Percentiles rank a stretch among this genome's conserved stretches.
These are phyloP conservation scores for Acropora tenuis DNA, from an alignment of 64 coral and sea anemone species.

Conservation along the genomic window DNA sequence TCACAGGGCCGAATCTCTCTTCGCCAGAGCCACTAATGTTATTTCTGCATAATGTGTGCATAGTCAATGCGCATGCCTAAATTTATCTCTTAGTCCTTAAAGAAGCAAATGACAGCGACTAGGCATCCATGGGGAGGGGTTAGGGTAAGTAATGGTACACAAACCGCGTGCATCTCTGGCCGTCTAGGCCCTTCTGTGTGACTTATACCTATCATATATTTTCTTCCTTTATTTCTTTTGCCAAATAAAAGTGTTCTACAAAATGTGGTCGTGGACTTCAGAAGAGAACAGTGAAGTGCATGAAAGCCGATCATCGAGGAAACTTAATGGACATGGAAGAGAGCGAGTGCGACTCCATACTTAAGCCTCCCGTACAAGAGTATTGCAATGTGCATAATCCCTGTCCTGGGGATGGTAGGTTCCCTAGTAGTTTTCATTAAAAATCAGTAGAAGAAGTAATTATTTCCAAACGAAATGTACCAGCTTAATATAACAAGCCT, in stretches of 20 bases:
- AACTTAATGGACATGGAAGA: slow-evolving; percentile 80
- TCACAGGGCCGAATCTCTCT: too few relatives aligned
- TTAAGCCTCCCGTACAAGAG: slow-evolving; percentile 80
- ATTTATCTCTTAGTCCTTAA: too few relatives aligned
- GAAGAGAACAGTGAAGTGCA: slow-evolving; percentile 82
- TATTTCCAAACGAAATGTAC: not conserved
- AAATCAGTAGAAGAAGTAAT: not conserved
- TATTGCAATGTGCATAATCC: slow-evolving; percentile 98
- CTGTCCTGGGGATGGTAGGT: slow-evolving; percentile 93
- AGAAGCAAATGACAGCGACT: too few relatives aligned
- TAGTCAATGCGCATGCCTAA: too few relatives aligned
- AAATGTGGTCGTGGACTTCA: slow-evolving; percentile 92
- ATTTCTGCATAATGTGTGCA: too few relatives aligned
- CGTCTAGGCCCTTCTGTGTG: too few relatives aligned
- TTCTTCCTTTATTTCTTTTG: not conserved
- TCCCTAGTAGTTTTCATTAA: not conserved
- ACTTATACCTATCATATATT: too few relatives aligned
- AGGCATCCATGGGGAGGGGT: too few relatives aligned
- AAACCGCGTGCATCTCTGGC: too few relatives aligned
- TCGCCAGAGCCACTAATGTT: too few relatives aligned
- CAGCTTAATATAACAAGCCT: too few relatives aligned
- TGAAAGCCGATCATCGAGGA: slow-evolving; percentile 71
- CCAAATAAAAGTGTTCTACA: slow-evolving; percentile 76
- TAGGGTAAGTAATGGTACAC: too few relatives aligned
- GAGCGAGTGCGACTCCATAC: slow-evolving; percentile 56